Evolutionary conservation across 64 coral and sea anemone genomes (phyloP).

Genomic region (Acropora tenuis): DNA sequence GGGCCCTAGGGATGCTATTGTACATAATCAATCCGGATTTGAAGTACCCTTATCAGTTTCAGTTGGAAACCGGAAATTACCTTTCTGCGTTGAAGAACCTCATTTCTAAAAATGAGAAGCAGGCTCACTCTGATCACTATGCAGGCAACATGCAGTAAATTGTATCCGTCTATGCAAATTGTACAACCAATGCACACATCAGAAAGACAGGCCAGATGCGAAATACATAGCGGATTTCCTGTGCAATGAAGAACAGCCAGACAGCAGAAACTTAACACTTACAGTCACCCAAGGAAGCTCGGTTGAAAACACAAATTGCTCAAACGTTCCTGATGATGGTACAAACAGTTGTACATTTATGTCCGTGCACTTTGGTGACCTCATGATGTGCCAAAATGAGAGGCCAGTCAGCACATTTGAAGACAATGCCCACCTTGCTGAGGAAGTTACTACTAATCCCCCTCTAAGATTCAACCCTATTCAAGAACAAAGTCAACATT

Average conservation of each 20-base stretch:
- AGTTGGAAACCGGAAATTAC: slow-evolving; percentile 6
- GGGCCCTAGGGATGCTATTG: slow-evolving; percentile 78
- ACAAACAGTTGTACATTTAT: slow-evolving; percentile 72
- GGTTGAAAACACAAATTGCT: slow-evolving; percentile 26
- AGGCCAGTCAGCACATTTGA: slow-evolving; percentile 15
- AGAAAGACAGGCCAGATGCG: slow-evolving; percentile 19
- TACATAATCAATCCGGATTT: slow-evolving; percentile 72
- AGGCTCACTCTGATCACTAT: neutral
- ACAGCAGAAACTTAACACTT: slow-evolving; percentile 35
- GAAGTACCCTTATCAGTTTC: slow-evolving; percentile 68
- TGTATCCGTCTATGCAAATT: neutral
- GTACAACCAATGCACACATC: neutral
- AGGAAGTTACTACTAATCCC: slow-evolving; percentile 41
- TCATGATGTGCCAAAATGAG: neutral
- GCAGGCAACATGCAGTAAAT: neutral
- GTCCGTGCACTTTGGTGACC: slow-evolving; percentile 43
- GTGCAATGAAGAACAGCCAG: neutral
- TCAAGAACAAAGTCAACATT: slow-evolving; percentile 5
- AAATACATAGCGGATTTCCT: slow-evolving; percentile 12
- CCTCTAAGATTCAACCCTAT: slow-evolving; percentile 28
- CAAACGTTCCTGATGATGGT: slow-evolving; percentile 49
- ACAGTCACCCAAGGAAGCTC: slow-evolving; percentile 61
- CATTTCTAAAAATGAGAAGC: slow-evolving; percentile 13
- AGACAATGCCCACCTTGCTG: slow-evolving; percentile 20
- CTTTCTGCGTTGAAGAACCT: neutral